Conservation (phyloP, 1,140 invertebrate species). For the Cepaea nemoralis region DNA sequence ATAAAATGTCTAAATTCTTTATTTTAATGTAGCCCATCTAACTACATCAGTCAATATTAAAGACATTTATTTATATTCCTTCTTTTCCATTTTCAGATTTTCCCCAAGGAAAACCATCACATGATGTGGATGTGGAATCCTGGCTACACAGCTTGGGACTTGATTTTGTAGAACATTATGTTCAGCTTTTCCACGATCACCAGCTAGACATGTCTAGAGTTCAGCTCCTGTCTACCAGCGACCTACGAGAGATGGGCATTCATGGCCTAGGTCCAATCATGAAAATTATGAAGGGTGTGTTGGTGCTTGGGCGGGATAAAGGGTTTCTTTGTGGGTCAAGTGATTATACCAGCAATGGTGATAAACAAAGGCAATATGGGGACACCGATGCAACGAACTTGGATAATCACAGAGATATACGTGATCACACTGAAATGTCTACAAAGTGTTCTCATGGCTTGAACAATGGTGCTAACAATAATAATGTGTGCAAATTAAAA, state of each 20-base stretch:
- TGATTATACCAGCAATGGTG: no score
- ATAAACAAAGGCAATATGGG: no score
- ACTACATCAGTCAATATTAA: background rate
- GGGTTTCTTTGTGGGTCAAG: no score
- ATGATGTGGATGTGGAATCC: conserved; percentile 56
- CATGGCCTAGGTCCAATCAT: conserved; percentile 60
- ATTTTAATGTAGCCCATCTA: background rate
- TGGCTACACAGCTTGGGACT: conserved; percentile 60
- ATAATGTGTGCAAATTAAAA: background rate
- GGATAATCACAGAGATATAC: no score
- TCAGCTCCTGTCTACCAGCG: conserved; percentile 51
- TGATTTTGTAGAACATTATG: conserved; percentile 56
- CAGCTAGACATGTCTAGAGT: conserved; percentile 62
- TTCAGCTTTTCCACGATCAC: conserved; percentile 62
- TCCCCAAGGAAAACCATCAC: conserved; percentile 24
- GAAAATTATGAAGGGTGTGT: conserved; percentile 62
- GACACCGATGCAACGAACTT: no score
- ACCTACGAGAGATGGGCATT: conserved; percentile 64
- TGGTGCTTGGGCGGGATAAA: conserved; percentile 47
- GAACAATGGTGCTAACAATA: background rate
- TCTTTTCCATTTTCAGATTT: background rate
- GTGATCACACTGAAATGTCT: background rate
- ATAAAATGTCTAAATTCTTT: background rate
- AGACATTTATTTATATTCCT: background rate
- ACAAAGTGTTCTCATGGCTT: background rate